phyloP scores from a whole-genome alignment of 2,888 invertebrate species.

The Acrobasis suavella region DNA sequence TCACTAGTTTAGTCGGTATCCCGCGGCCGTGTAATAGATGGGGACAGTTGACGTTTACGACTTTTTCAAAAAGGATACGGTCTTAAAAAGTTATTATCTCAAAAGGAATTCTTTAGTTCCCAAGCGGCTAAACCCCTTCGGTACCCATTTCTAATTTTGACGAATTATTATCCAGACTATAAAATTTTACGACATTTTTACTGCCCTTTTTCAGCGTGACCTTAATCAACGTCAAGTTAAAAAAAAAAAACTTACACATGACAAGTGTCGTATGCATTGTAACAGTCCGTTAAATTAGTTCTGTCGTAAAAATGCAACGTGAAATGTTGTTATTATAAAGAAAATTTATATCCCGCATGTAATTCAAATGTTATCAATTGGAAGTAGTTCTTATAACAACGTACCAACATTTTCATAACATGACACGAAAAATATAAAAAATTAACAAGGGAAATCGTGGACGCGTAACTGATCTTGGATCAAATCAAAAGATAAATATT shows the following conservation, averaged over 20 bases:
- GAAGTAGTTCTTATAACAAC: background rate
- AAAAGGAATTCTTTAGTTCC: constrained; percentile 61
- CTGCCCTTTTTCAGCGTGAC: constrained; percentile 67
- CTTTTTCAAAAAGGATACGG: constrained; percentile 60
- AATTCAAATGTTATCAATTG: background rate
- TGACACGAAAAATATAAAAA: background rate
- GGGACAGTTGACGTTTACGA: constrained; percentile 54
- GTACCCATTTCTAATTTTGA: constrained; percentile 65
- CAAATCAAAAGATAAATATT: constrained; percentile 2
- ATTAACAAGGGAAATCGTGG: background rate
- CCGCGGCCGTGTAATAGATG: constrained; percentile 24
- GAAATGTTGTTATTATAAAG: background rate
- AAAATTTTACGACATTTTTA: constrained; percentile 74
- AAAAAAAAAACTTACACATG: background rate
- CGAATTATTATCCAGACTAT: constrained; percentile 69
- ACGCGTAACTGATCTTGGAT: background rate
- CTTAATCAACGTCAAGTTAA: constrained; percentile 1
- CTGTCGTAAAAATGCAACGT: constrained; percentile 7
- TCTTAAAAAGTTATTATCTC: constrained; percentile 55
- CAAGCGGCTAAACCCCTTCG: constrained; percentile 65
- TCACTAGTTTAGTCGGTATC: constrained; percentile 10
- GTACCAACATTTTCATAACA: background rate
- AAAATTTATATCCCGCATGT: background rate
- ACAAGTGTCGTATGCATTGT: constrained; percentile 8
- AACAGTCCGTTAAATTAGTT: constrained; percentile 10